Base-by-base conservation (phyloP, 2,797 vertebrate genomes). In the Gouania willdenowi region DNA sequence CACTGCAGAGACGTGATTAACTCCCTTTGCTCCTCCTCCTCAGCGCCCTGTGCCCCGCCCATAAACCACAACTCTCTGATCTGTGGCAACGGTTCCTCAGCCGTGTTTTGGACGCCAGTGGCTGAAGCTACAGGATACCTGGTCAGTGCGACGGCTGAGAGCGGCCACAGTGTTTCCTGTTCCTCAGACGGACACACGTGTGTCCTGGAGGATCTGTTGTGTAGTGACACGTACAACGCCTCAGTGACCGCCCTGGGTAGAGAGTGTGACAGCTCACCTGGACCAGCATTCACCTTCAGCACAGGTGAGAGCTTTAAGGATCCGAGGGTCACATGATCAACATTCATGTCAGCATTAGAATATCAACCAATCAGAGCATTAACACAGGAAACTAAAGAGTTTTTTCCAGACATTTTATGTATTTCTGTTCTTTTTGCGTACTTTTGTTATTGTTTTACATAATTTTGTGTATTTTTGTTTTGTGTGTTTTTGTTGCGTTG, bases 31-130 rank as follows among this genome's bases (percentile, higher is more conserved):
- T n/a, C 2, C 23, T 35, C 27, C n/a, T 2, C 20, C 14, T 14
- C 48, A 88, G 87, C 74, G 23, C 86, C 86, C 5, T 88, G 87
- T 42, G 30, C 78, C 26, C 81, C 81, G 1, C 37, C 52, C 8
- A 44, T 81, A 33, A 45, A 66, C 8, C 55, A 27, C 10, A 71
- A 47, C 45, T 39, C 11, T 5, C 42, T 81, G 40, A 63, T 72
- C 35, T 87, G 85, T 32, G 48, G 42, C 21, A 67, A 58, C 24
- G 66, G 55, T 12, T 74, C 72, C 18, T 68, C 79, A 36, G 47
- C 49, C 12, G 16, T 86, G 30, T 68, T 66, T 7, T 86, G 84
- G 85, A 36, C 2, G 9, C 29, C 31, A 0, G 32, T 60, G 28
- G 40, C 20, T 0, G 14, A 53, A 6, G 68, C 68, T 23, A 55